Evolutionary conservation across 1,140 invertebrate genomes (phyloP).

Genomic region (Parapsyche elsis): DNA sequence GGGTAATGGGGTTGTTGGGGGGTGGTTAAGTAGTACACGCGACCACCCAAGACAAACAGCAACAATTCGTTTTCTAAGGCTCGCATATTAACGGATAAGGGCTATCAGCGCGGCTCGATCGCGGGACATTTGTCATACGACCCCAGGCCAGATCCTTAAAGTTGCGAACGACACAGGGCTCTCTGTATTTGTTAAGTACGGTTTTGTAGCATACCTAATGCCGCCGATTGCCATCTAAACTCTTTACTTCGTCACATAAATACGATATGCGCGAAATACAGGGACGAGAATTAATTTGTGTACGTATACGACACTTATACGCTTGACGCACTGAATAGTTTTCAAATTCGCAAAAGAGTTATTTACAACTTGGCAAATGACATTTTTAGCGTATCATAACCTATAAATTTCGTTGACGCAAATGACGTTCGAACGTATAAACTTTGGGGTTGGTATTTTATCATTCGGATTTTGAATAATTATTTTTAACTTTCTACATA

Average conservation of each 20-base stretch:
- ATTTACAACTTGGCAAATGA: constrained; percentile 15
- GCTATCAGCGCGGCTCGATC: constrained; percentile 45
- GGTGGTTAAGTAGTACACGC: constrained; percentile 42
- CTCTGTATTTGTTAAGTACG: background rate
- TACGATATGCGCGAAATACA: background rate
- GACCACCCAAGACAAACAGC: constrained; percentile 36
- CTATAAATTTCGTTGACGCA: too few species aligned
- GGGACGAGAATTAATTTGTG: constrained; percentile 2
- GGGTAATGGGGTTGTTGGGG: background rate
- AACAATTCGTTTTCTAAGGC: constrained; percentile 37
- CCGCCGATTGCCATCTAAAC: constrained; percentile 9
- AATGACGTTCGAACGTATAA: too few species aligned
- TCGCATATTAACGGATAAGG: constrained; percentile 49
- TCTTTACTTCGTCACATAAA: background rate
- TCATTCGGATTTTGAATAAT: too few species aligned
- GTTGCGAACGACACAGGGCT: background rate
- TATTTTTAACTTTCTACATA: too few species aligned
- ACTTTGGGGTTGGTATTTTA: too few species aligned
- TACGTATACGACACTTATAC: background rate
- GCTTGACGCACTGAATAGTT: constrained; percentile 7
- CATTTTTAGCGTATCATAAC: background rate
- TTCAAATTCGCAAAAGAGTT: background rate
- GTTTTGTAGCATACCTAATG: constrained; percentile 14
- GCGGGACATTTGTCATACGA: constrained; percentile 52
- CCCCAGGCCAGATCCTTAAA: constrained; percentile 15